Evolutionary conservation across 37 sponge, comb jelly and placozoan species (phyloP), one percentile per base, ranked within the genome.

Genomic region (Axinella damicornis): DNA sequence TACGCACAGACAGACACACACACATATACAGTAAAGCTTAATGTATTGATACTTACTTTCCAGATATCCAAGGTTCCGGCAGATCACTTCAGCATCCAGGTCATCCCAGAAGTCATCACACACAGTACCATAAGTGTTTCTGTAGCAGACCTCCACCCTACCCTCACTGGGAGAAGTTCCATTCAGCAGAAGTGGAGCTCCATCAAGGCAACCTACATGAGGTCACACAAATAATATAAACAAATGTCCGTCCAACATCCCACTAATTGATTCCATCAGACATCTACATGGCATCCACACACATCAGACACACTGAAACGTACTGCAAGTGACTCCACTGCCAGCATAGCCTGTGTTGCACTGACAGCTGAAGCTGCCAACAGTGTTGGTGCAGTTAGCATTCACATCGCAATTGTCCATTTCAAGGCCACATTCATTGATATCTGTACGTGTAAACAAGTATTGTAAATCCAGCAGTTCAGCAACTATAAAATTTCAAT

Each of bases 351-450:
- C 87, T 34, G 41, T 14, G 52, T 31, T 61, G 79, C 87, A 87
- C 28, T 57, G 24, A 61, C 87, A 87, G 53, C 6, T 32, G 53
- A 69, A 73, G 57, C 81, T 80, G 1, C 87, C 87, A 73, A 65
- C 35, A 65, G 75, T 80, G 78, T 87, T 80, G n/a, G 65, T 53
- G 54, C 87, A 87, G 30, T 35, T 74, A 18, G 58, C 74, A 80
- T 80, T 77, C 46, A 46, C 9, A 46, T 46, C 6, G 46, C 46
- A 46, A 9, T 46, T 46, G 46, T 46, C 46, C 9, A 9, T 46
- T 9, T 46, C 46, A 4, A 55, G 54, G 5, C 6, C 32, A 52
- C 81, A 80, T 20, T 80, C 81, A 69, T 80, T 57, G 20, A 69
- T 68, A 35, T 80, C 81, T 80, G 35, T n/a, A n/a, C 0, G 79